Base-by-base conservation (phyloP, 2,797 vertebrate species). In the Centroberyx gerrardi region DNA sequence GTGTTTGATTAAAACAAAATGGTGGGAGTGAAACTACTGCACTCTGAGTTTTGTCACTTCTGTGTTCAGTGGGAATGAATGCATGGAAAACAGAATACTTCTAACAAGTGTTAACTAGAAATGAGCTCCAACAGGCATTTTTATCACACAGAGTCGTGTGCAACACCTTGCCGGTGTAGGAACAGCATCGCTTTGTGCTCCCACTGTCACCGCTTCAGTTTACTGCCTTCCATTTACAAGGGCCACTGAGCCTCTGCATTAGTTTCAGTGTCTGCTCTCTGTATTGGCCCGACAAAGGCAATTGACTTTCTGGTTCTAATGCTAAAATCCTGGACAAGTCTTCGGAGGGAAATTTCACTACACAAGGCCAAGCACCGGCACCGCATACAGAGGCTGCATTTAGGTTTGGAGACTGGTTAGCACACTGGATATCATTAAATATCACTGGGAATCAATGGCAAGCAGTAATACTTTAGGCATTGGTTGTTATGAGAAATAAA, bases 221-320 rank as follows among this genome's bases (percentile, higher is more conserved):
- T 46, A 72, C 66, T 59, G 29, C 12, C 55, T 60, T 59, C 62
- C 17, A 18, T 64, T 81, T 60, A 77, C 68, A 74, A 18, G 48
- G 29, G 18, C 42, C 15, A 53, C 9, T 9, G 31, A 55, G 7
- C 59, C 53, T 62, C 60, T 64, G 73, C 76, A 73, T 83, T 79
- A 67, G 72, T 72, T 74, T 76, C 68, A 64, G 53, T 64, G 69
- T 64, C 60, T 67, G 80, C 65, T 62, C 77, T 70, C 51, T 70
- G 81, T 61, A 60, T 52, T 13, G 76, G 74, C 62, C 22, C 5
- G 40, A 74, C 74, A 78, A 75, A 49, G 71, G 42, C 59, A 74
- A 80, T 67, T 72, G 82, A 68, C 68, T 86, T 83, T 74, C 75
- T 83, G 74, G 74, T 74, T 80, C 59, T 22, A 53, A 29, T 40